These are phyloP conservation scores for Holothuria glaberrima DNA, from an alignment of 35 echinoderm and acorn worm genomes.

Conservation along the genomic window DNA sequence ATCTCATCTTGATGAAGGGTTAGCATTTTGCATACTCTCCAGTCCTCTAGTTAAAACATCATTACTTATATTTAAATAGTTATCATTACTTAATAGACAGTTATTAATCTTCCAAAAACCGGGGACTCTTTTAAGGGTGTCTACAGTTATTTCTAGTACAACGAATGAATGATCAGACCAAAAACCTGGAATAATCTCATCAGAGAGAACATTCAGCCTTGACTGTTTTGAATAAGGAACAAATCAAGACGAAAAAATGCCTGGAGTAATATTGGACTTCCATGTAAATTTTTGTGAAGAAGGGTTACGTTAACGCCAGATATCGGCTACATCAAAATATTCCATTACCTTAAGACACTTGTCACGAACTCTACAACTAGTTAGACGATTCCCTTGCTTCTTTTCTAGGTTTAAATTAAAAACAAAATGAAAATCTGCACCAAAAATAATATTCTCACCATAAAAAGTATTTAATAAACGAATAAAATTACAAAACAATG, in stretches of 20 bases:
- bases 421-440: neutral
- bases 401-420: neutral
- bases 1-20: neutral
- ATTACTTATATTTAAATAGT: neutral
- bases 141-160: neutral
- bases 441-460: neutral
- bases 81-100: neutral
- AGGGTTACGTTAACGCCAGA: neutral
- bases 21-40: neutral
- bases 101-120: slow-evolving; percentile 10
- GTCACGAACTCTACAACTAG: neutral
- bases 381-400: neutral
- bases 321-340: neutral
- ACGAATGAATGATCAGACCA: neutral
- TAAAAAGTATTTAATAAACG: neutral
- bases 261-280: neutral
- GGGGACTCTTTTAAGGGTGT: neutral
- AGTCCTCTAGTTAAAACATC: neutral
- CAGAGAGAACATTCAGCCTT: neutral
- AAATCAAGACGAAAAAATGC: neutral
- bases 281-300: neutral
- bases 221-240: neutral
- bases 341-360: neutral
- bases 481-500: neutral
- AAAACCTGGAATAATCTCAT: slow-evolving; percentile 4